Conservation (phyloP, 2,113 vertebrate species). For the Toxotes chatareus region DNA sequence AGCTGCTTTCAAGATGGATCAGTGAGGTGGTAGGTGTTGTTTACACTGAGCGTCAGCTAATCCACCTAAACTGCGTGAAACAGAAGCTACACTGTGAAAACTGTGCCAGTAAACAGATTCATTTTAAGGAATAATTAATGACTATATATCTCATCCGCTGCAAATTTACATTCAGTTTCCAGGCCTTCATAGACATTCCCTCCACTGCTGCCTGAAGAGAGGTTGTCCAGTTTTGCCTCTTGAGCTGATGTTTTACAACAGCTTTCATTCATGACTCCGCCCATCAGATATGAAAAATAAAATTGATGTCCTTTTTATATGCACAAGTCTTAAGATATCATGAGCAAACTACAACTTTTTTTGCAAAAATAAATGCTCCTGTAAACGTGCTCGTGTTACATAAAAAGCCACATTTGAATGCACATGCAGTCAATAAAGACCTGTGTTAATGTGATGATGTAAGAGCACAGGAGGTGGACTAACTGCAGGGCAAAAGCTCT, state of each 20-base stretch:
- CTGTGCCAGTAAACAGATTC: not conserved
- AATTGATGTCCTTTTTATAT: not conserved
- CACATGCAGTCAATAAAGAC: not conserved
- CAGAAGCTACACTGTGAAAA: not conserved
- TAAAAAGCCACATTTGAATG: not conserved
- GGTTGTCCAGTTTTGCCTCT: too few species aligned
- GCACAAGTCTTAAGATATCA: not conserved
- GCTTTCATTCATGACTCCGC: too few species aligned
- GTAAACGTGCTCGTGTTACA: not conserved
- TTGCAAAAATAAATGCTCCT: too few species aligned
- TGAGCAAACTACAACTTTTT: not conserved
- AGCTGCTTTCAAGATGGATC: not conserved
- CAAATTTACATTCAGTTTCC: too few species aligned
- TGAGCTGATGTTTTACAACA: too few species aligned
- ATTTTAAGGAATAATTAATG: not conserved
- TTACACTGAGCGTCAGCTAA: slow-evolving; percentile 13
- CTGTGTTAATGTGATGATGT: slow-evolving; percentile 15
- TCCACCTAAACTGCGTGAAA: slow-evolving; percentile 14
- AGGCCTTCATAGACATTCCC: too few species aligned
- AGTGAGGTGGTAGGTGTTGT: slow-evolving; percentile 29
- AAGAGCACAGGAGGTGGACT: slow-evolving; percentile 14
- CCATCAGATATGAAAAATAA: too few species aligned
- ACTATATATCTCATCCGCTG: too few species aligned
- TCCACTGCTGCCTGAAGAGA: too few species aligned
- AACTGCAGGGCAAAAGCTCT: not conserved